Evolutionary conservation across 2,888 invertebrate species (phyloP), one percentile per base, ranked within the genome.

Genomic region (Cerceris rybyensis): DNA sequence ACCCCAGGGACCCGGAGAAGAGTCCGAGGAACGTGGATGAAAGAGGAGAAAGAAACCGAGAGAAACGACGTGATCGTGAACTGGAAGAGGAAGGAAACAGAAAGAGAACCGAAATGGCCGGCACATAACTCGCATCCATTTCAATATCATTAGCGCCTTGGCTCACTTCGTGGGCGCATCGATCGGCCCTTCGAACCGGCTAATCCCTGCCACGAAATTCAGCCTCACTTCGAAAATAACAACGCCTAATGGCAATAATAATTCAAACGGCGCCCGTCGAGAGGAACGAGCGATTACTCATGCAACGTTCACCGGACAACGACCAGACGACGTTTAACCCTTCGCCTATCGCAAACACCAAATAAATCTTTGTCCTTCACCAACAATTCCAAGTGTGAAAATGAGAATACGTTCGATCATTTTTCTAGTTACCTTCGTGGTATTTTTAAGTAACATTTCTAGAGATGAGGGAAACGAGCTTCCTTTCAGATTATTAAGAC

Each of bases 111-210:
- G 86, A 88, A 88, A 89, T 88, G 86, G 80, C 85, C 86, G 83
- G 81, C 81, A 84, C 88, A 89, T 90, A 90, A 89, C 89, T 89
- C 87, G 89, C 87, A 89, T 89, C 89, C 88, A 90, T 90, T 90
- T 90, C 89, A 89, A 90, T 90, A 89, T 88, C 90, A 90, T 90
- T 90, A 90, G 88, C 82, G 84, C 82, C 80, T 84, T 75, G 55
- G 46, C 61, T 68, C 70, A 60, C 60, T 65, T 69, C 73, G 70
- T 63, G 65, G 70, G 55, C 67, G 65, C 72, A 60, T 74, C 69
- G 73, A 80, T 80, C 68, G 71, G 42, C 60, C 73, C 17, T 63
- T 57, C 55, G 59, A 68, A 55, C 58, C 59, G 46, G 17, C 49
- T 70, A 70, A 70, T 64, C 59, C 52, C 49, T 55, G 75, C 75